Percentiles rank a stretch among this genome's conserved stretches.
Evolutionary conservation across 2,888 invertebrate genomes (phyloP).

Genomic region (Buathra laborator): DNA sequence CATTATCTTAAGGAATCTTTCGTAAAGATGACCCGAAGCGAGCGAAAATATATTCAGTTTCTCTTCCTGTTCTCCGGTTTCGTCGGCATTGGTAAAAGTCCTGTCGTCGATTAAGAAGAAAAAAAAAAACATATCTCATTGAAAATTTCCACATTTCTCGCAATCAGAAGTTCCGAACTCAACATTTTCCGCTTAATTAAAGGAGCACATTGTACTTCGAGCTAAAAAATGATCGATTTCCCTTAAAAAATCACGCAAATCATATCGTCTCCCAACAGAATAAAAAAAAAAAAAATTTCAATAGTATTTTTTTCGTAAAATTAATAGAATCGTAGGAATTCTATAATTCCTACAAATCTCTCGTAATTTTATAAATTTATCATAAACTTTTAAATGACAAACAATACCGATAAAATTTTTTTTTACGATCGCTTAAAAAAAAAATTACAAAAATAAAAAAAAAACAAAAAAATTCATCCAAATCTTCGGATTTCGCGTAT

Average conservation of each 20-base stretch:
- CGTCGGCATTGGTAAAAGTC: constrained; percentile 84
- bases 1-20: constrained; percentile 98
- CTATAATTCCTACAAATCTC: no score
- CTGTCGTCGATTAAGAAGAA: constrained; percentile 82
- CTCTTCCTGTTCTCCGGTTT: constrained; percentile 89
- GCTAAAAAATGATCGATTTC: background rate
- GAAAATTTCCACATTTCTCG: constrained; percentile 10
- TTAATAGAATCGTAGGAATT: no score
- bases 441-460: background rate
- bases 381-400: no score
- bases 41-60: constrained; percentile 98
- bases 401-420: background rate
- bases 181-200: constrained; percentile 1
- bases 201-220: background rate
- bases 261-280: no score
- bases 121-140: constrained; percentile 85
- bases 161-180: background rate
- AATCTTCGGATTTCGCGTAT: background rate
- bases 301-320: no score
- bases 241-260: no score
- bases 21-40: constrained; percentile 99
- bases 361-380: no score
- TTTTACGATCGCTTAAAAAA: background rate
- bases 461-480: background rate
- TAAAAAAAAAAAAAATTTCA: no score